Conservation (phyloP, 2,113 vertebrate species). For the Anguilla rostrata region DNA sequence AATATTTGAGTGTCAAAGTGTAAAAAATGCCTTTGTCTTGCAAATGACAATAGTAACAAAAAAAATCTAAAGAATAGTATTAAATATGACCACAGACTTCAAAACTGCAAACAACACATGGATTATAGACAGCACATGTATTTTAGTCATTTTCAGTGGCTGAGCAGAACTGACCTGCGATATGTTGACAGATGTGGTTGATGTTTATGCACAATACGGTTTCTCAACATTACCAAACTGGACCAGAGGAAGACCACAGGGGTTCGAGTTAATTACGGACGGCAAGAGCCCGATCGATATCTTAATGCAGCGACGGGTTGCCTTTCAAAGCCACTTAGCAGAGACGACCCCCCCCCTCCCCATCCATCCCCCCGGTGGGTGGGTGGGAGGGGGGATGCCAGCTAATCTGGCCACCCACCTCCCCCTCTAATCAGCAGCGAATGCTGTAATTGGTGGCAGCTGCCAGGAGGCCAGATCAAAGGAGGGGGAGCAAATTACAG, state of each 20-base stretch:
- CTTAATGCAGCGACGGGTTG: not conserved
- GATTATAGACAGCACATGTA: not conserved
- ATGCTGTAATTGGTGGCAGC: slow-evolving; percentile 77
- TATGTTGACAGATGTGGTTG: not conserved
- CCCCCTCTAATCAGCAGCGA: slow-evolving; percentile 74
- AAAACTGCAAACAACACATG: not conserved
- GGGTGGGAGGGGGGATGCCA: slow-evolving; percentile 30
- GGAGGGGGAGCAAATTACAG: slow-evolving; percentile 63
- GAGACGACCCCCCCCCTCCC: not conserved
- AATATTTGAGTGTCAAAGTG: too few relatives aligned
- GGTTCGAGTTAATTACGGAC: not conserved
- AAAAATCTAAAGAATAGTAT: not conserved
- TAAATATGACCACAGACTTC: not conserved
- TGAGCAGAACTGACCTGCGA: too few relatives aligned
- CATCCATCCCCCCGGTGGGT: not conserved
- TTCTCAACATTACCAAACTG: not conserved
- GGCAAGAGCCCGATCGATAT: not conserved
- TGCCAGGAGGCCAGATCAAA: slow-evolving; percentile 71
- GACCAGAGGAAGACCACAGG: not conserved
- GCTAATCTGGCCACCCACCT: slow-evolving; percentile 69
- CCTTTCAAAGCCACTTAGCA: not conserved
- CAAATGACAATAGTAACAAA: too few relatives aligned
- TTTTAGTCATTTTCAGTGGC: not conserved
- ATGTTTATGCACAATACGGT: not conserved
- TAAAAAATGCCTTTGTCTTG: too few relatives aligned